Evolutionary conservation across 2,888 invertebrate genomes (phyloP), one percentile per base, ranked within the genome.

Genomic region (Acrobasis suavella): DNA sequence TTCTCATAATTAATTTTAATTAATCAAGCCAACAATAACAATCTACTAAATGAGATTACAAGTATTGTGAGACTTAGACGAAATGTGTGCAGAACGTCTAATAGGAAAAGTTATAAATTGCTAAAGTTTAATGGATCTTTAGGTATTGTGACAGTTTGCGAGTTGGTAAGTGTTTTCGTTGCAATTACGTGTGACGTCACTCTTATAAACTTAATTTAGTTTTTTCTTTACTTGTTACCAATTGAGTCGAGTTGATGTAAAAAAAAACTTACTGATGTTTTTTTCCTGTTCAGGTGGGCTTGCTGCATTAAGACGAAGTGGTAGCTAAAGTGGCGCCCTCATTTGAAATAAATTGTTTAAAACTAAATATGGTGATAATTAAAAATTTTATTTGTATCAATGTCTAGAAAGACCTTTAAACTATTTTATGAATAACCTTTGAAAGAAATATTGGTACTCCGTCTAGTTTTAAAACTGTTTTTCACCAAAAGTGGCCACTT

Each of bases 31-130:
- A 56, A 56, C 56, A 56, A 42, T 42, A 56, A 56, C 56, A 56
- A 42, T 56, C 56, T 17, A 46, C 42, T 56, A 64, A 70, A 68
- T 65, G 65, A 65, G 66, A 68, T 74, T 70, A 67, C 69, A 71
- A 77, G 73, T 75, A 72, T 67, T 71, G 70, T 69, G 68, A 73
- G 67, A 73, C 65, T 75, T 69, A 71, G 72, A 66, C 76, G 72
- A 77, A 82, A 81, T 77, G 81, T 85, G 82, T 84, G 81, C 79
- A 80, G 78, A 78, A 75, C 81, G 79, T 77, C 81, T 87, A 87
- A 89, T 87, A 85, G 87, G 86, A 85, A 86, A 87, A 89, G 85
- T 88, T 89, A 73, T 80, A 80, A 86, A 88, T 86, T 88, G 86
- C 83, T 75, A 82, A 87, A 89, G 86, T 88, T 89, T 85, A 89